phyloP scores from a whole-genome alignment of 1,140 invertebrate genomes.

The Lysiphlebus fabarum region DNA sequence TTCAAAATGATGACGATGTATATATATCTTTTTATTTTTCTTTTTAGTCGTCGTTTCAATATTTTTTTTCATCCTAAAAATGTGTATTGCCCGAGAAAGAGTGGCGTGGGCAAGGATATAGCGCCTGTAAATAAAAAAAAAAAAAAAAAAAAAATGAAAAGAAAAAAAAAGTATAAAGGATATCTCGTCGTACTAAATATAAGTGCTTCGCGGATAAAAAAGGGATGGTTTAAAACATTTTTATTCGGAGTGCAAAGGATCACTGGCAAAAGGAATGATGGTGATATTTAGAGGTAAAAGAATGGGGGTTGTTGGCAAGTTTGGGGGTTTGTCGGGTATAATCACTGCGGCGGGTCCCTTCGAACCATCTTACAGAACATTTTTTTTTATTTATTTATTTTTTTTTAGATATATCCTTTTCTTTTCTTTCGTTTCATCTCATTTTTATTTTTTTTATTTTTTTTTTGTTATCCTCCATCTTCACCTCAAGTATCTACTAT shows the following conservation, averaged over 20 bases:
- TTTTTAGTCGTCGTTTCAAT: slow-evolving; percentile 43
- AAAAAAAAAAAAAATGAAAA: slow-evolving; percentile 2
- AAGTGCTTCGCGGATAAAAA: slow-evolving; percentile 45
- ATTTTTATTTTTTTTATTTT: slow-evolving; percentile 16
- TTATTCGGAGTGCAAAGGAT: slow-evolving; percentile 36
- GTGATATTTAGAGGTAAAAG: slow-evolving; percentile 8
- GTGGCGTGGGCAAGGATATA: slow-evolving; percentile 24
- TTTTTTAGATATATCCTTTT: slow-evolving; percentile 18
- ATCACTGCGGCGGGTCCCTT: slow-evolving; percentile 40
- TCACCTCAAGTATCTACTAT: slow-evolving; percentile 22
- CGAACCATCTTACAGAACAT: slow-evolving; percentile 24
- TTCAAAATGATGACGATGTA: slow-evolving; percentile 20
- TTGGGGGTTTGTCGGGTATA: slow-evolving; percentile 48
- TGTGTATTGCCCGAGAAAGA: slow-evolving; percentile 12
- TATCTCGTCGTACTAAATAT: slow-evolving; percentile 48
- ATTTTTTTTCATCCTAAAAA: slow-evolving; percentile 24
- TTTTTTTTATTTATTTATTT: slow-evolving; percentile 26
- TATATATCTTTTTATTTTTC: neutral
- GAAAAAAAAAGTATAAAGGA: slow-evolving; percentile 38
- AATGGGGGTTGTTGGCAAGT: slow-evolving; percentile 34
- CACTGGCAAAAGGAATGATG: slow-evolving; percentile 13
- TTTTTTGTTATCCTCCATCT: slow-evolving; percentile 19
- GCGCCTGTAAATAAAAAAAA: neutral
- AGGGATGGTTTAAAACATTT: slow-evolving; percentile 49
- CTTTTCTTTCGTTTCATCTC: neutral